Conservation (phyloP, 2,113 vertebrate species). For the Mirounga angustirostris region DNA sequence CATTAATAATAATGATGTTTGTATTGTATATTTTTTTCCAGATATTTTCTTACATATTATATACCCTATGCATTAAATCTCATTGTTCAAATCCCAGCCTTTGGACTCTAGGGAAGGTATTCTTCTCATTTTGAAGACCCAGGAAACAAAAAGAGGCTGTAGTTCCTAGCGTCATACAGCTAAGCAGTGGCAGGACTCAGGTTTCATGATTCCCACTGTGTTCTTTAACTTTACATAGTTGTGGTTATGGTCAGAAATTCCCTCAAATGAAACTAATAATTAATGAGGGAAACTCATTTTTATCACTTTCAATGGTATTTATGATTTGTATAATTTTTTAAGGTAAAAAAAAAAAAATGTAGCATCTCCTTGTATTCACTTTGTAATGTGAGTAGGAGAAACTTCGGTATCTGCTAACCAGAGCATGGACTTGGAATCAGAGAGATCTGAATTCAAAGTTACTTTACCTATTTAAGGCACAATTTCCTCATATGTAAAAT, state of each 20-base stretch:
- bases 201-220: background rate
- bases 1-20: background rate
- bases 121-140: constrained; percentile 11
- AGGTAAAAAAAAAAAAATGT: background rate
- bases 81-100: background rate
- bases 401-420: background rate
- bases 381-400: background rate
- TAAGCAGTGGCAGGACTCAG: background rate
- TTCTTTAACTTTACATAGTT: background rate
- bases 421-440: background rate
- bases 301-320: constrained; percentile 13
- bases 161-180: background rate
- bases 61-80: background rate
- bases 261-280: constrained; percentile 21
- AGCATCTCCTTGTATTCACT: background rate
- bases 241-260: constrained; percentile 1
- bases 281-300: background rate
- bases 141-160: background rate
- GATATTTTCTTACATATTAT: background rate
- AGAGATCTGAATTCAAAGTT: background rate
- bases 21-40: background rate
- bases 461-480: background rate
- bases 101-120: background rate
- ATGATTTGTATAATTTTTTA: background rate
- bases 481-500: background rate